Evolutionary conservation across 2,888 invertebrate genomes (phyloP).

Genomic region (Heptascelio sp.): DNA sequence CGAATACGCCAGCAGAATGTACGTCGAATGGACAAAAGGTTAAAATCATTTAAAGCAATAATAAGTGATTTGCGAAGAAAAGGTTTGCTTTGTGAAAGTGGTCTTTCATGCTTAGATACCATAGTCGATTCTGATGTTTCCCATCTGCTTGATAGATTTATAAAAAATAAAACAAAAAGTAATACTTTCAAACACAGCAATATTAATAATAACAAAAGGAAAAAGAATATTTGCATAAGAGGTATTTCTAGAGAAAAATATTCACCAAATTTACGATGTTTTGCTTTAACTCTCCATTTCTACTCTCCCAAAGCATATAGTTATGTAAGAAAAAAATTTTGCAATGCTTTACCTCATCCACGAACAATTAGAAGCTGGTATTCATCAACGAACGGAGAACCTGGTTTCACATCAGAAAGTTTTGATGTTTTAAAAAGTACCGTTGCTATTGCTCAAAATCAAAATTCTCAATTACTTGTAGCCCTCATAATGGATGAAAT

Average conservation of each 20-base stretch:
- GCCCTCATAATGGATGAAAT: constrained; percentile 68
- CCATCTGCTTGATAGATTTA: constrained; percentile 37
- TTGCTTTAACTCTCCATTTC: constrained; percentile 68
- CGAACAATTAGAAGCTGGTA: constrained; percentile 64
- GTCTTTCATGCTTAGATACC: constrained; percentile 28
- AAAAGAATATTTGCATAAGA: no score
- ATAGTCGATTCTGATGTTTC: constrained; percentile 43
- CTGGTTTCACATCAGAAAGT: constrained; percentile 62
- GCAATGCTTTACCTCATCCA: constrained; percentile 61
- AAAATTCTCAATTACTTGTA: no score
- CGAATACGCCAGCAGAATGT: constrained; percentile 14
- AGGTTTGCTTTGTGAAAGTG: constrained; percentile 28
- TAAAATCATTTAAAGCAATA: constrained; percentile 25
- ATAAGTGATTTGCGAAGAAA: constrained; percentile 28
- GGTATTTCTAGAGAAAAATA: constrained; percentile 32
- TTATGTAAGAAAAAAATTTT: constrained; percentile 67
- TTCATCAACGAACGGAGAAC: constrained; percentile 51
- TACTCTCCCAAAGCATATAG: constrained; percentile 57
- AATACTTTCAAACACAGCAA: no score
- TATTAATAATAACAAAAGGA: no score
- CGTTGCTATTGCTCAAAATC: no score
- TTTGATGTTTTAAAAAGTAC: constrained; percentile 54
- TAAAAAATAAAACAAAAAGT: constrained; percentile 23
- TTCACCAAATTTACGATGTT: constrained; percentile 54
- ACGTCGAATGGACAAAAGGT: constrained; percentile 14